These are phyloP conservation scores for Neoarius graeffei DNA, from an alignment of 2,113 vertebrate species.

Conservation along the genomic window DNA sequence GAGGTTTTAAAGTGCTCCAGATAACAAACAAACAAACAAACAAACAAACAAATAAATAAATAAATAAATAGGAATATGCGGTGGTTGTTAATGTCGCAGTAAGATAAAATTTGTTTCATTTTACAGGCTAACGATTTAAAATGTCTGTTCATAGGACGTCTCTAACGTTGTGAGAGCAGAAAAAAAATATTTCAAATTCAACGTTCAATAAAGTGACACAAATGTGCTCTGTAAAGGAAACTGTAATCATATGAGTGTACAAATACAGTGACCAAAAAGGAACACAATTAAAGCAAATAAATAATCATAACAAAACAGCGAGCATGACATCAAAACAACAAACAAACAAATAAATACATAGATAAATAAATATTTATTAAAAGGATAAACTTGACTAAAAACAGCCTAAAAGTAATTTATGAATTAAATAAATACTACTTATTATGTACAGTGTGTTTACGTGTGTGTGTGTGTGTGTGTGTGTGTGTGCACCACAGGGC, in stretches of 20 bases:
- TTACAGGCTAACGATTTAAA: too few relatives aligned
- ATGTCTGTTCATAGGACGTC: too few relatives aligned
- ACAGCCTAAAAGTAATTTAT: not conserved
- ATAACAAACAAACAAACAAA: not conserved
- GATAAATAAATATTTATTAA: not conserved
- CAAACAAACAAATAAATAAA: not conserved
- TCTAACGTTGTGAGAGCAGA: not conserved
- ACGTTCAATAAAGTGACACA: not conserved
- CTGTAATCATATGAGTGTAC: not conserved
- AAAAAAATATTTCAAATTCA: not conserved
- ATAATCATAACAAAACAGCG: not conserved
- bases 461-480: constrained; percentile 41
- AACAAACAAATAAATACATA: not conserved
- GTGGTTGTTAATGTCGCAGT: not conserved
- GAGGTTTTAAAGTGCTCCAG: not conserved
- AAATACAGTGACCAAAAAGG: not conserved
- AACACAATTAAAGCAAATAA: not conserved
- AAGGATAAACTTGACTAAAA: not conserved
- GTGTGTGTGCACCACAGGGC: constrained; percentile 75
- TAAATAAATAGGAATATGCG: not conserved
- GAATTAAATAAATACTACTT: too few relatives aligned
- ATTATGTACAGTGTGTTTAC: not conserved
- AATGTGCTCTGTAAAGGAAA: not conserved
- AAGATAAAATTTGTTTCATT: too few relatives aligned
- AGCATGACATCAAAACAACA: not conserved